Evolutionary conservation across 2,888 invertebrate genomes (phyloP).

Genomic region (Ophion slaviceki): DNA sequence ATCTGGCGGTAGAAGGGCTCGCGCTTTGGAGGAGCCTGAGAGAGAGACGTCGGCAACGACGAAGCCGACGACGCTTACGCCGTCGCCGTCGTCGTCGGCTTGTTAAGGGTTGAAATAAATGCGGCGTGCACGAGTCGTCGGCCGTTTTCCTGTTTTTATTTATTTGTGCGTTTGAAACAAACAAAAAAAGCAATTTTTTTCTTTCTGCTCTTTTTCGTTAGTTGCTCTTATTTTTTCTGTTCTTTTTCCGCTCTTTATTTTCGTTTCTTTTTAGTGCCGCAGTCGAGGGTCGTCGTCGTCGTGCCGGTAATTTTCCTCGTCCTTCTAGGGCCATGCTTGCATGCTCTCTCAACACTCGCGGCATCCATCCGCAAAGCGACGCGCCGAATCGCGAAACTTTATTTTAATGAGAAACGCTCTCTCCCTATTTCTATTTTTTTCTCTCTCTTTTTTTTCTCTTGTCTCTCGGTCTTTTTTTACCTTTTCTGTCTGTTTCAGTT

Average conservation of each 20-base stretch:
- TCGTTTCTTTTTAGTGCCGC: slow-evolving; percentile 44
- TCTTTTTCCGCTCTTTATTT: slow-evolving; percentile 11
- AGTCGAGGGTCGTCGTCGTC: slow-evolving; percentile 56
- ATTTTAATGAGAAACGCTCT: slow-evolving; percentile 72
- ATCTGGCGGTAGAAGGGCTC: not conserved
- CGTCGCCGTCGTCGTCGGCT: slow-evolving; percentile 42
- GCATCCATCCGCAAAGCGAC: slow-evolving; percentile 65
- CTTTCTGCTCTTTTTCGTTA: not conserved
- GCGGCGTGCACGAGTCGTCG: slow-evolving; percentile 40
- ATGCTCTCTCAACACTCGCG: slow-evolving; percentile 48
- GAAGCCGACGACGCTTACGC: not conserved
- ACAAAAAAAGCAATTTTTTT: slow-evolving; percentile 2
- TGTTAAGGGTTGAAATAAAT: slow-evolving; percentile 60
- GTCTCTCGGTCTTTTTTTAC: not conserved
- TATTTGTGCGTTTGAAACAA: slow-evolving; percentile 10
- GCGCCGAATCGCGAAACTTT: slow-evolving; percentile 72
- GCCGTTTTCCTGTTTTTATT: slow-evolving; percentile 46
- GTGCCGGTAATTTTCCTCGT: slow-evolving; percentile 48
- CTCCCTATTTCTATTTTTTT: slow-evolving; percentile 36
- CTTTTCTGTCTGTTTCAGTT: not conserved
- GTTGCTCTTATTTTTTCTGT: not conserved
- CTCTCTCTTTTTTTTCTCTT: slow-evolving; percentile 25
- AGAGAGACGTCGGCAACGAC: no score
- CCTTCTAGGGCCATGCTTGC: slow-evolving; percentile 29
- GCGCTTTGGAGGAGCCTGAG: slow-evolving; percentile 21